Evolutionary conservation across 2,888 invertebrate genomes (phyloP).

Genomic region (Leucophenga montana): DNA sequence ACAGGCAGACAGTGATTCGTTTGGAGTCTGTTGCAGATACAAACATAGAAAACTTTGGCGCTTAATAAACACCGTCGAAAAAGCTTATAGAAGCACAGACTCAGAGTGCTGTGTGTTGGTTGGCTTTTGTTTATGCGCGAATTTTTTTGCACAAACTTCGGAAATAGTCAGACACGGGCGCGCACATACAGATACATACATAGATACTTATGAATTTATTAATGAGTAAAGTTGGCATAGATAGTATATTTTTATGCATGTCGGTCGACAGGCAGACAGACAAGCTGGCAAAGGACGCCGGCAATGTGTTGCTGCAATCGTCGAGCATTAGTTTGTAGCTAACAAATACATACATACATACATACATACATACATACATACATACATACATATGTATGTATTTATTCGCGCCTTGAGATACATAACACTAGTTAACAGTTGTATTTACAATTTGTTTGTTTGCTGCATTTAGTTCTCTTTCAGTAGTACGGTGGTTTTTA

Average conservation of each 20-base stretch:
- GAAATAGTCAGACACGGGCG: conserved; percentile 1
- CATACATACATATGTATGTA: background rate
- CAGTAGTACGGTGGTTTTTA: no score
- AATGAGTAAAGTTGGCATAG: conserved; percentile 24
- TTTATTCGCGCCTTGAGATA: conserved; percentile 36
- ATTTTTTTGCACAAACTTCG: conserved; percentile 8
- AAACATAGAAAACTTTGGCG: conserved; percentile 44
- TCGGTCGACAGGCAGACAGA: conserved; percentile 38
- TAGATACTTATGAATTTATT: conserved; percentile 24
- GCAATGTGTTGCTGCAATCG: conserved; percentile 40
- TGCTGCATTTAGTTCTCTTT: no score
- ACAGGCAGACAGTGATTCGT: background rate
- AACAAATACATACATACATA: background rate
- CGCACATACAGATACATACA: background rate
- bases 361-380: background rate
- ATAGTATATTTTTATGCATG: conserved; percentile 31
- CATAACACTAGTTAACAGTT: conserved; percentile 44
- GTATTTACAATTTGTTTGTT: no score
- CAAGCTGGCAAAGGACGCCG: conserved; percentile 25
- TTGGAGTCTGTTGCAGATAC: background rate
- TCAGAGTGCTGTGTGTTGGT: background rate
- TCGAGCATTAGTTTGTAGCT: no score
- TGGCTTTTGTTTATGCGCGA: background rate
- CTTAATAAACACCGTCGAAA: conserved; percentile 36
- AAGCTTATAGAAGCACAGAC: background rate